These are phyloP conservation scores for Rhineura floridana DNA, from an alignment of 2,113 vertebrate species.

Conservation along the genomic window DNA sequence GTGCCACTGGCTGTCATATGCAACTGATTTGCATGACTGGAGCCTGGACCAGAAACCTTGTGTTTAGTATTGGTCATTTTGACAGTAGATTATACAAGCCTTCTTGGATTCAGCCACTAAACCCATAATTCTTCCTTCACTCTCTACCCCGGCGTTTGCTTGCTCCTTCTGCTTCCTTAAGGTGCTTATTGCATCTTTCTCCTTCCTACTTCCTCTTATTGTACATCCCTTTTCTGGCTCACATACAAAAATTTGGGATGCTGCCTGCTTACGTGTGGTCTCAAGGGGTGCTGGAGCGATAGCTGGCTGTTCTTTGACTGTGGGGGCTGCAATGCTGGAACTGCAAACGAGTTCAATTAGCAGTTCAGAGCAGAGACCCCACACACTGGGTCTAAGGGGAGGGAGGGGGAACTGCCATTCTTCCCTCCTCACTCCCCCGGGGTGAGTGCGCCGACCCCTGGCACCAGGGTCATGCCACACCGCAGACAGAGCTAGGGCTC, in stretches of 20 bases:
- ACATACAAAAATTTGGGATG: conserved; percentile 64
- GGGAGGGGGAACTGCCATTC: conserved; percentile 29
- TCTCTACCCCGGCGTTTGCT: neutral
- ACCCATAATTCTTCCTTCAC: neutral
- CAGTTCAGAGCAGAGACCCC: conserved; percentile 72
- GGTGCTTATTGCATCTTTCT: conserved; percentile 18
- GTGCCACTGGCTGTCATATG: neutral
- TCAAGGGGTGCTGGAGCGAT: conserved; percentile 66
- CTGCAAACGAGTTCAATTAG: conserved; percentile 77
- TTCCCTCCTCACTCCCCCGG: conserved; percentile 51
- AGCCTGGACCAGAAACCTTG: neutral
- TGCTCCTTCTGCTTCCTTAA: neutral
- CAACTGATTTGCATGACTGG: neutral
- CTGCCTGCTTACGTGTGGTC: conserved; percentile 80
- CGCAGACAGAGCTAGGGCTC: conserved; percentile 60
- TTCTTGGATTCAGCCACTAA: neutral
- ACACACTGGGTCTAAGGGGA: conserved; percentile 68
- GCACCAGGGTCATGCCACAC: conserved; percentile 60
- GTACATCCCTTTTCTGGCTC: conserved; percentile 55
- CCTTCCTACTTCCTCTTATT: conserved; percentile 58
- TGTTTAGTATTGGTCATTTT: neutral
- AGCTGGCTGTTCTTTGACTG: conserved; percentile 56
- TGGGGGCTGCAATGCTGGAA: conserved; percentile 61
- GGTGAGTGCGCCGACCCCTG: conserved; percentile 67
- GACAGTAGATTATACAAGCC: neutral